Base-by-base conservation (phyloP, 2,797 vertebrate genomes). In the Lutjanus campechanus region DNA sequence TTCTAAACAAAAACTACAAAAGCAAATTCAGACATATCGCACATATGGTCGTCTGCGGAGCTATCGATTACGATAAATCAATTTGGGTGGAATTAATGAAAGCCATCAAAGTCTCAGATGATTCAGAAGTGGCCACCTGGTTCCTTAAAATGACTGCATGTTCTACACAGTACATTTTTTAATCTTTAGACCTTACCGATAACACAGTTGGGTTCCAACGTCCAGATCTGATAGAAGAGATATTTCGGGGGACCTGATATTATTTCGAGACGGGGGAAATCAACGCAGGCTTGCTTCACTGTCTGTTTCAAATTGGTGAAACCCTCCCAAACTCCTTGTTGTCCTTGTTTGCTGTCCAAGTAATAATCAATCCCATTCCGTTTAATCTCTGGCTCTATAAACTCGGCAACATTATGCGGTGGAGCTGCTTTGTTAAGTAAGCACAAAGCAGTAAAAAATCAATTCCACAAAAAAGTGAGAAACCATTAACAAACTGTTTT, bases 1-100 rank as follows among this genome's bases (percentile, higher is more conserved):
- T 94, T 93, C 91, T 92, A 90, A 94, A 94, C 90, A 94, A 82
- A 91, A 91, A 88, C 87, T 91, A 92, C 89, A 88, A 93, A 93
- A 84, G 89, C 79, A 61, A 79, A 90, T 88, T 92, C 87, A 85
- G 77, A 89, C 86, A 73, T 87, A 92, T 85, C 63, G 69, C 71
- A 73, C 90, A 92, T 67, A 77, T 91, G 91, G 84, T 63, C 88
- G 79, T 83, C 84, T 69, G 76, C 10, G 6, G 20, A 80, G 77
- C 73, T 83, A 93, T 92, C 87, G 82, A 92, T 93, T 89, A 88
- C 47, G 58, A 92, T 93, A 83, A 93, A 93, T 90, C 86, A 86
- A 83, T 88, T 81, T 36, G 61, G 29, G 54, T 25, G 53, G 63
- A 76, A 85, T 90, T 81, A 86, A 90, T 90, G 75, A 85, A 90